Evolutionary conservation across 1,140 invertebrate genomes (phyloP), one percentile per base, ranked within the genome.

Genomic region (Eueides isabella): DNA sequence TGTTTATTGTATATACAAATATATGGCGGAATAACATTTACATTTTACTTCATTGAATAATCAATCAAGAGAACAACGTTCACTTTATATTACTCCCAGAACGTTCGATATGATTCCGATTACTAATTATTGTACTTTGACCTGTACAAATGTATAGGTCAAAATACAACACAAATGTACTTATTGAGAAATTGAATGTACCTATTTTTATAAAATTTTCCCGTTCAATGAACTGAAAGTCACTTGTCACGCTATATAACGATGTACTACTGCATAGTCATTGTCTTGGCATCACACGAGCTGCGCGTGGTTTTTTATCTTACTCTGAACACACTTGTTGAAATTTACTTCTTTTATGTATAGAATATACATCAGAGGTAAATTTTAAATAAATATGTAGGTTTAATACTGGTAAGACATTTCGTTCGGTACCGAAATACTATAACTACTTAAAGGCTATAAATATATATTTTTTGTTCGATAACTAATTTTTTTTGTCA

Each of bases 261-360:
- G 48, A 55, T 55, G 48, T 19, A 55, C 23, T 55, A 68, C 30
- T n/a, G 29, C 30, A 23, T 38, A 68, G 31, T 44, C 55, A 68
- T 33, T 61, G 55, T 48, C 67, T 68, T 61, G 48, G 29, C 29
- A 28, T 44, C 66, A 30, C 67, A 68, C 67, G 44, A 61, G 12
- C 67, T n/a, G 19, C 19, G 12, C 67, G 48, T 68, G 67, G 19
- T 19, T 68, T 33, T n/a, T 35, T 68, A 68, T 68, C 67, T 35
- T 12, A 19, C 19, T 11, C 7, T 2, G 19, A 11, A 55, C 23
- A 55, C 44, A 9, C 44, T 55, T 55, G 19, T 2, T 11, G 9
- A 3, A 48, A 19, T 16, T 48, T 48, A 55, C 19, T 11, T 26
- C 19, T 26, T 55, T 55, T 9, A 38, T 9, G 5, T 38, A 38